Evolutionary conservation across 2,797 vertebrate species (phyloP), one percentile per base, ranked within the genome.

Genomic region (Cichlasoma orientale): DNA sequence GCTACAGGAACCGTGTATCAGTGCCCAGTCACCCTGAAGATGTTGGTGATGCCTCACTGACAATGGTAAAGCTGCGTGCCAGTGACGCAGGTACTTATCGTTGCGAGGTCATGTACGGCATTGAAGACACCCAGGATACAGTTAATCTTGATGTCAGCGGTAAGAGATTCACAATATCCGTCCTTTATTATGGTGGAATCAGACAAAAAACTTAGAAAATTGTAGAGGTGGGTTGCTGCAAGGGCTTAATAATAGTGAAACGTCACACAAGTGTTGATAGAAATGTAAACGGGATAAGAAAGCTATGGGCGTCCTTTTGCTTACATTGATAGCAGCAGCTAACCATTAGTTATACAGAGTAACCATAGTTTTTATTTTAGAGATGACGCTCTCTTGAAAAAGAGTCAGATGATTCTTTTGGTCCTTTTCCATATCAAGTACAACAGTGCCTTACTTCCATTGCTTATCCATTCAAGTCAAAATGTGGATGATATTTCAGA

Each of bases 51-150:
- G 97, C 98, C 72, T 99, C 98, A 0, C 88, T 99, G 91, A 98
- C 96, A 0, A 77, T 99, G 92, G 97, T 96, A 44, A 98, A 96
- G 84, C 94, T 99, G 56, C 97, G 95, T 0, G 97, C 98, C 11
- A 99, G 98, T n/a, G 98, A 99, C 0, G 95, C 97, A 0, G 98
- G 98, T 10, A 95, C 95, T 29, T 99, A 99, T 90, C 97, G 97
- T 80, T 99, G 98, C 5, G 98, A 99, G 2, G 97, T 99, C 82
- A 96, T 98, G 95, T 97, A 96, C 0, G 98, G 98, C 12, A 97
- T 99, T 31, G 98, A 98, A 88, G 98, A 99, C 92, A 98, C 96
- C 0, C 97, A 97, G 83, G 96, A 95, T 72, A 96, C 96, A 0
- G 93, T 99, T 44, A 95, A 96, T 7, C 85, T 99, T 54, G 89